Evolutionary conservation across 2,113 vertebrate species (phyloP).

Genomic region (Neogale vison): DNA sequence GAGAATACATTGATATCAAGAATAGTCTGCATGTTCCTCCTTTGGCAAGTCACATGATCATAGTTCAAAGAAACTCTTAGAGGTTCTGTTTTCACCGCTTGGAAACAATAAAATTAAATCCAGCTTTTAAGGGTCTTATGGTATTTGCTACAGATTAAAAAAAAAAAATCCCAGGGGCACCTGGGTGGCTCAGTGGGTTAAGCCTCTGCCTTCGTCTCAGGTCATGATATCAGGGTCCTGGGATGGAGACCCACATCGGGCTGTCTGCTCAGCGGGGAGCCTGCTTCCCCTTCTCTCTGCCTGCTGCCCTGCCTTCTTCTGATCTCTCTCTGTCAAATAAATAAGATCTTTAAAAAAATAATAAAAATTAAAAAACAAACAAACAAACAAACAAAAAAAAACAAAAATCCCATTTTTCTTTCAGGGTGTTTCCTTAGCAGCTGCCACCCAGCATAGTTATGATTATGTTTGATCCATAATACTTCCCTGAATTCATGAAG

Average conservation of each 20-base stretch:
- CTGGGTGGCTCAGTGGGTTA: too few species aligned
- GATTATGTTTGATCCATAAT: neutral
- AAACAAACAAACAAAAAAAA: neutral
- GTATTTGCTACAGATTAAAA: neutral
- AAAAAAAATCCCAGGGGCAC: neutral
- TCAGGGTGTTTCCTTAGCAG: neutral
- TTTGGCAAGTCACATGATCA: neutral
- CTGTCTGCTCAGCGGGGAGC: too few species aligned
- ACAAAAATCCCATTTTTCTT: neutral
- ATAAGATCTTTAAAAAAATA: too few species aligned
- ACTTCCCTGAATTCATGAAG: neutral
- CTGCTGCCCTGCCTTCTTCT: too few species aligned
- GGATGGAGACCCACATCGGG: too few species aligned
- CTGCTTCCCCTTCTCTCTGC: too few species aligned
- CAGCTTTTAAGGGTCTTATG: neutral
- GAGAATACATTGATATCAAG: neutral
- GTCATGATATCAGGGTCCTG: too few species aligned
- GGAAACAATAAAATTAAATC: conserved; percentile 16
- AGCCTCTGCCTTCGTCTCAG: too few species aligned
- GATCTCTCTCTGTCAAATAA: too few species aligned
- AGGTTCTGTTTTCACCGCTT: neutral
- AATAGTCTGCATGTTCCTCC: neutral
- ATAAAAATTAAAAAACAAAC: too few species aligned
- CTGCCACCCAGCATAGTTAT: neutral
- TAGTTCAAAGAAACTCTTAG: neutral